Percentiles rank a stretch among this genome's conserved stretches.
These are phyloP conservation scores for Acanthococcus lagerstroemiae DNA, from an alignment of 2,888 invertebrate genomes.

Conservation along the genomic window DNA sequence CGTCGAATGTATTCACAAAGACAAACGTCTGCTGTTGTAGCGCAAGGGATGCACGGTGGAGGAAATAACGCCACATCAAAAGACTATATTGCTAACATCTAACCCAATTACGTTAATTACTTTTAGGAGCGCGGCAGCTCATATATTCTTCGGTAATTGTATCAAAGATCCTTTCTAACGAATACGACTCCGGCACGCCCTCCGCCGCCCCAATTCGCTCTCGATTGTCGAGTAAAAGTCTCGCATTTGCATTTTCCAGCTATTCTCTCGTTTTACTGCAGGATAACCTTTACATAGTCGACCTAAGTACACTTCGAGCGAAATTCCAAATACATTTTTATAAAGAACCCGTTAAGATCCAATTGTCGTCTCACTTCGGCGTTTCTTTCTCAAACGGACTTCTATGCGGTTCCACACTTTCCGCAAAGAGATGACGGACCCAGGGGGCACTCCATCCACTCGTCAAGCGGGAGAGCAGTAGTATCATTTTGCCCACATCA, in stretches of 20 bases:
- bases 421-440: no score
- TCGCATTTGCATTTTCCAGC: constrained; percentile 23
- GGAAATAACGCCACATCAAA: constrained; percentile 28
- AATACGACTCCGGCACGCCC: constrained; percentile 13
- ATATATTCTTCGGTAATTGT: constrained; percentile 29
- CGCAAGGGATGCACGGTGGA: constrained; percentile 23
- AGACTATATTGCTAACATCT: constrained; percentile 27
- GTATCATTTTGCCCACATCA: no score
- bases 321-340: no score
- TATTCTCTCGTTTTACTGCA: no score
- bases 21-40: constrained; percentile 26
- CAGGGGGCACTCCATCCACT: no score
- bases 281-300: no score
- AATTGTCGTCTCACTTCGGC: no score
- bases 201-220: neutral
- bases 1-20: constrained; percentile 27
- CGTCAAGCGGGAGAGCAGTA: no score
- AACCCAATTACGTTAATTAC: constrained; percentile 29
- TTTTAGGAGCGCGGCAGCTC: constrained; percentile 25
- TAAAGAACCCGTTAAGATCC: no score
- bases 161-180: constrained; percentile 30
- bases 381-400: no score
- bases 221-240: constrained; percentile 21
- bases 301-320: no score
- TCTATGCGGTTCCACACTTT: no score